Evolutionary conservation across 2,797 vertebrate species (phyloP).

Genomic region (Melanotaenia pygmaea): DNA sequence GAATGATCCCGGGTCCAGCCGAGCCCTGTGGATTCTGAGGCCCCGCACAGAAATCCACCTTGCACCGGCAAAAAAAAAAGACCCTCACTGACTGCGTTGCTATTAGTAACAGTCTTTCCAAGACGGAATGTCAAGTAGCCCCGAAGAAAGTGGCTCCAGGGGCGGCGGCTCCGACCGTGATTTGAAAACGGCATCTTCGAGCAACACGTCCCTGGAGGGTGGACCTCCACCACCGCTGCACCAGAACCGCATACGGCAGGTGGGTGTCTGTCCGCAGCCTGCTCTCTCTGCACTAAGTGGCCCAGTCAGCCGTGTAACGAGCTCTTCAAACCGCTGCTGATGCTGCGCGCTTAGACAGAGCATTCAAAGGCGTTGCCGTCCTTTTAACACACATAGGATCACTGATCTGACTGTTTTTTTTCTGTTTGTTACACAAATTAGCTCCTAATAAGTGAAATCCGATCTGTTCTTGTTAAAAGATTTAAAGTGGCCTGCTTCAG

Average conservation of each 20-base stretch:
- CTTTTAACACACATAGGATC: conserved; percentile 36
- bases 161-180: conserved; percentile 78
- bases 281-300: conserved; percentile 33
- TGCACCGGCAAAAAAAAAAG: conserved; percentile 41
- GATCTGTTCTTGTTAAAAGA: conserved; percentile 8
- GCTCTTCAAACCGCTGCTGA: conserved; percentile 42
- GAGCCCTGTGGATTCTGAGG: conserved; percentile 68
- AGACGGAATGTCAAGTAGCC: conserved; percentile 78
- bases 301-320: conserved; percentile 45
- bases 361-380: conserved; percentile 78
- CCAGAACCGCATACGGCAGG: conserved; percentile 91
- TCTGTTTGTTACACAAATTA: conserved; percentile 23
- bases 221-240: conserved; percentile 81
- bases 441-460: background rate
- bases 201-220: conserved; percentile 85
- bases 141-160: conserved; percentile 77
- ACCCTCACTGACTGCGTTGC: conserved; percentile 46
- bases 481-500: background rate
- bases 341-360: conserved; percentile 35
- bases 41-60: conserved; percentile 52
- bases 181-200: conserved; percentile 88
- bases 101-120: conserved; percentile 32
- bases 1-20: conserved; percentile 57
- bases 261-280: conserved; percentile 78
- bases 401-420: background rate